A percentile compares a stretch with the other conserved stretches of the same genome.
These are phyloP conservation scores for Paramuricea clavata DNA, from an alignment of 92 coral and sea anemone genomes.

Conservation along the genomic window DNA sequence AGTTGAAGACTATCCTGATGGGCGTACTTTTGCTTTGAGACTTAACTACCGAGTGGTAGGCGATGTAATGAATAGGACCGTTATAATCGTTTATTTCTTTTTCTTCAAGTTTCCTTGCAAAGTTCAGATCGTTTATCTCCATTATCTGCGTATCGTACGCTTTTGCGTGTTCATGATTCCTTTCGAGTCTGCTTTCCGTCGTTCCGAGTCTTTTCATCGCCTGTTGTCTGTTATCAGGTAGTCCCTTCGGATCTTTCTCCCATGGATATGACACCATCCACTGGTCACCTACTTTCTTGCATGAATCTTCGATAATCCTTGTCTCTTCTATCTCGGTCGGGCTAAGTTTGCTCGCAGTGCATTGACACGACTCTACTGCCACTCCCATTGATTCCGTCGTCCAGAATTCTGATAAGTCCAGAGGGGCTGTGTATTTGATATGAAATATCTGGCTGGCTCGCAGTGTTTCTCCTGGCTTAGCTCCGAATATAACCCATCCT, in stretches of 20 bases:
- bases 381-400: conserved; percentile 71
- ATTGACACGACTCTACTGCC: conserved; percentile 69
- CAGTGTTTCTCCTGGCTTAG: conserved; percentile 17
- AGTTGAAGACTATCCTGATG: conserved; percentile 61
- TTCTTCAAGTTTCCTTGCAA: conserved; percentile 55
- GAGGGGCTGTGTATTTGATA: conserved; percentile 53
- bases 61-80: conserved; percentile 61
- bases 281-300: conserved; percentile 29
- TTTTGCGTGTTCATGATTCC: conserved; percentile 45
- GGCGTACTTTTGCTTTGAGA: conserved; percentile 69
- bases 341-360: conserved; percentile 66
- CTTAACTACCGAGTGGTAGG: conserved; percentile 54
- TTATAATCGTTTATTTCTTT: conserved; percentile 47
- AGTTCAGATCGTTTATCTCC: conserved; percentile 59
- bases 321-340: conserved; percentile 71
- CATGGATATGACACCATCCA: conserved; percentile 56
- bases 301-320: conserved; percentile 25
- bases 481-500: conserved; percentile 70
- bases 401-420: conserved; percentile 69
- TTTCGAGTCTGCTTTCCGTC: conserved; percentile 36
- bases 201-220: conserved; percentile 44
- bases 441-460: conserved; percentile 28
- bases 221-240: conserved; percentile 47
- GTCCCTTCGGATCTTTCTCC: conserved; percentile 44
- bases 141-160: conserved; percentile 54